Conservation (phyloP, 1,140 invertebrate genomes). For the Hyles euphorbiae region DNA sequence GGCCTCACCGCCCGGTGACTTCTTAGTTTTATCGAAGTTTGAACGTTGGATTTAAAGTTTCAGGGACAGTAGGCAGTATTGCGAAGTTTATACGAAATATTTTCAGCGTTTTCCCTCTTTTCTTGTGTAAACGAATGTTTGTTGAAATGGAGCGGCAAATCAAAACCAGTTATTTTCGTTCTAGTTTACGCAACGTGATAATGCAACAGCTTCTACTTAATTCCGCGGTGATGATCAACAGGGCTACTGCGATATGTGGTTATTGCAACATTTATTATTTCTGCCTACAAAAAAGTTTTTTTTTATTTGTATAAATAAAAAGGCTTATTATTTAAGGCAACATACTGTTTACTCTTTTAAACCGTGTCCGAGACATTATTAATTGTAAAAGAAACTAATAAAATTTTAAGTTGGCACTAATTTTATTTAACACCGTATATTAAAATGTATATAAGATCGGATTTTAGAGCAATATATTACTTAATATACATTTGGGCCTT, state of each 20-base stretch:
- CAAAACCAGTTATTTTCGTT: conserved; percentile 46
- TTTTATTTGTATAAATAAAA: no score
- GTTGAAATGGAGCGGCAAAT: conserved; percentile 54
- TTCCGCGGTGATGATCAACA: conserved; percentile 53
- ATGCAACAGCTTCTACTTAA: conserved; percentile 54
- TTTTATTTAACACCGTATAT: no score
- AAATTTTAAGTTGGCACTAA: no score
- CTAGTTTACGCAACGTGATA: conserved; percentile 51
- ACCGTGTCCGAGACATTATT: no score
- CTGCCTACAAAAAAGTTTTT: no score
- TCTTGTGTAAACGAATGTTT: conserved; percentile 11
- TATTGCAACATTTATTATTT: neutral
- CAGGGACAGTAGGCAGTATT: conserved; percentile 10
- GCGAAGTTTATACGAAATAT: conserved; percentile 15
- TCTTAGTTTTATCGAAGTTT: conserved; percentile 30
- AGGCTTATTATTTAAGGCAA: no score
- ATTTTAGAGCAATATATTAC: no score
- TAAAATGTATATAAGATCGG: no score
- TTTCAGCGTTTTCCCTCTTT: conserved; percentile 31
- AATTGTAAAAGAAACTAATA: no score
- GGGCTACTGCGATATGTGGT: conserved; percentile 21
- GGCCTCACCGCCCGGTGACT: conserved; percentile 19
- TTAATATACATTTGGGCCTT: no score
- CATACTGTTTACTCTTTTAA: no score
- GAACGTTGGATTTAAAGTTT: neutral